Evolutionary conservation across 2,888 invertebrate species (phyloP).

Genomic region (Lapara coniferarum): DNA sequence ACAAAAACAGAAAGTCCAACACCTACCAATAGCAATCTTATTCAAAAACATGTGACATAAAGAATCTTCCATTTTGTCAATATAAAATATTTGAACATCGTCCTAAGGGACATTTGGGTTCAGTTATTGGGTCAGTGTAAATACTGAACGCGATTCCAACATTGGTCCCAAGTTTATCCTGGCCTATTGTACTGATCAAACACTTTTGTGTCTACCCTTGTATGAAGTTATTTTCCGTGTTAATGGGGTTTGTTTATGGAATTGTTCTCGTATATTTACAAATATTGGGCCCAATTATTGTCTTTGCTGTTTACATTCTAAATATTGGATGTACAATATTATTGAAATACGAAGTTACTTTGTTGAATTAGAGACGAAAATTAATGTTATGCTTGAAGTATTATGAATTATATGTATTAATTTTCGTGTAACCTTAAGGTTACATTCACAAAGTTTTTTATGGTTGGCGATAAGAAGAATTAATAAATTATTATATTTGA

Average conservation of each 20-base stretch:
- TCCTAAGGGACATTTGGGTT: constrained; percentile 44
- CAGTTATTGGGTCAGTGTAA: constrained; percentile 65
- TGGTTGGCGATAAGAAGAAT: too few relatives aligned
- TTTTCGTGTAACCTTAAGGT: too few relatives aligned
- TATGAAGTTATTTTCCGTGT: constrained; percentile 23
- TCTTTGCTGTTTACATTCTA: constrained; percentile 1
- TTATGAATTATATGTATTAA: too few relatives aligned
- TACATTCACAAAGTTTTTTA: too few relatives aligned
- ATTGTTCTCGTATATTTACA: not conserved
- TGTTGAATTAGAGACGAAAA: too few relatives aligned
- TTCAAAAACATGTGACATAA: not conserved
- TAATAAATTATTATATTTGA: too few relatives aligned
- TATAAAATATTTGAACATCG: constrained; percentile 57
- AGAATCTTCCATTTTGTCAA: constrained; percentile 43
- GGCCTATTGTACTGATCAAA: constrained; percentile 21
- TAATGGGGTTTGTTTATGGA: not conserved
- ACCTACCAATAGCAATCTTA: not conserved
- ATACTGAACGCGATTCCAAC: constrained; percentile 47
- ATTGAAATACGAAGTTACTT: too few relatives aligned
- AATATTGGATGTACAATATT: not conserved
- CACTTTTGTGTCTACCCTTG: constrained; percentile 6
- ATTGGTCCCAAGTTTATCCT: constrained; percentile 26
- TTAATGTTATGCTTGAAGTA: too few relatives aligned
- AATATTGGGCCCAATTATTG: not conserved
- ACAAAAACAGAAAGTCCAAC: too few relatives aligned